Conservation (phyloP, 2,113 vertebrate species). For the Parotia lawesii region DNA sequence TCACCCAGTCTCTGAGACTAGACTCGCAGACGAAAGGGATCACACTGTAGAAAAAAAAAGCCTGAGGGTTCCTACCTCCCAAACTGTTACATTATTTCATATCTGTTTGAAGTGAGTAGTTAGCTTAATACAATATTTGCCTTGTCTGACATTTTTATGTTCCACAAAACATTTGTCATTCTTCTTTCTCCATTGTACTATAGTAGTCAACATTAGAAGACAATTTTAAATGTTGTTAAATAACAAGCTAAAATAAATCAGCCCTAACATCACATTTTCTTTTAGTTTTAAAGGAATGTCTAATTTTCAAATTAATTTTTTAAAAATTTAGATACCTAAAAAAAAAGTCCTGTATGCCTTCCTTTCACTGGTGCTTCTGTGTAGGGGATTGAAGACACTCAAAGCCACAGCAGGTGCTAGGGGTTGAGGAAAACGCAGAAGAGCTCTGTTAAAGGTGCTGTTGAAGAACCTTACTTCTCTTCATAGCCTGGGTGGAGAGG, state of each 20-base stretch:
- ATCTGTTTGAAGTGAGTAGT: background rate
- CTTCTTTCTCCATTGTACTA: background rate
- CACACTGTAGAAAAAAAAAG: background rate
- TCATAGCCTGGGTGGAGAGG: fast-evolving
- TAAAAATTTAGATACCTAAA: background rate
- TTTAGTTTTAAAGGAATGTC: background rate
- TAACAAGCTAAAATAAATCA: background rate
- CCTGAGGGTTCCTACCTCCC: background rate
- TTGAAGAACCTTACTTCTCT: background rate
- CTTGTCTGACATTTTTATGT: background rate
- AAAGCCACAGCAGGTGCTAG: background rate
- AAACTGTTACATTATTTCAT: background rate
- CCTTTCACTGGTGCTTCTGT: background rate
- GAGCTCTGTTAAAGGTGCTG: background rate
- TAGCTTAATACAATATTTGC: background rate
- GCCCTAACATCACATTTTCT: background rate
- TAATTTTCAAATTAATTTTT: constrained; percentile 14
- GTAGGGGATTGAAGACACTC: background rate
- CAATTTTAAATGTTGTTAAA: background rate
- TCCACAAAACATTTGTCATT: background rate
- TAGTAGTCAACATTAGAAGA: background rate
- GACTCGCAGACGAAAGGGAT: background rate
- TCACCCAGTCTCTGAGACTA: background rate
- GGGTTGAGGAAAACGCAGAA: background rate
- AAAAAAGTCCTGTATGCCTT: background rate